Evolutionary conservation across 1,140 invertebrate genomes (phyloP).

Genomic region (Frieseomelitta varia): DNA sequence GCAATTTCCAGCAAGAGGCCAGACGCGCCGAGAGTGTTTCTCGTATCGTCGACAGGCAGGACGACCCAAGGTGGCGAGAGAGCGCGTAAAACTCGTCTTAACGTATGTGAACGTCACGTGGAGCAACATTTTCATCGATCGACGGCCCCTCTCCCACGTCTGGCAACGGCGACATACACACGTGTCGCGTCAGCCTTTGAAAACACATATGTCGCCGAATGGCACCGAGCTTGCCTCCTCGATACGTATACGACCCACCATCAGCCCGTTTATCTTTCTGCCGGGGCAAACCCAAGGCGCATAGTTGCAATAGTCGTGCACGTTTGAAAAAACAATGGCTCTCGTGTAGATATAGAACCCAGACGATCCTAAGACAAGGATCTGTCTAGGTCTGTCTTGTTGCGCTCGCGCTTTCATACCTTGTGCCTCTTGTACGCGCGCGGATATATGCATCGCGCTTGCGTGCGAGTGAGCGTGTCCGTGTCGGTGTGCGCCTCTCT

Average conservation of each 20-base stretch:
- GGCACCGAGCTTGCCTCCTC: constrained; percentile 11
- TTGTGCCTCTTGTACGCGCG: background rate
- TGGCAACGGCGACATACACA: background rate
- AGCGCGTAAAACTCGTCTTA: constrained; percentile 48
- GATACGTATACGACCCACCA: background rate
- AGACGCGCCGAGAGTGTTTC: background rate
- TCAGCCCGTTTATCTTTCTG: constrained; percentile 24
- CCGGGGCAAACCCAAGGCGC: constrained; percentile 1
- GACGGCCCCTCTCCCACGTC: constrained; percentile 9
- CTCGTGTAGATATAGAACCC: constrained; percentile 13
- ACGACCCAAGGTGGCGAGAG: background rate
- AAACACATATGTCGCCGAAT: constrained; percentile 19
- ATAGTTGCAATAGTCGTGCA: constrained; percentile 5
- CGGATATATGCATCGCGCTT: background rate
- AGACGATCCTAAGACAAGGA: constrained; percentile 38
- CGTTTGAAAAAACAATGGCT: constrained; percentile 56
- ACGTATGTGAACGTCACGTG: constrained; percentile 50
- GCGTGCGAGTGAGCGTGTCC: background rate
- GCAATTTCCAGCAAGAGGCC: constrained; percentile 44
- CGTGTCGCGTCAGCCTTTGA: constrained; percentile 5
- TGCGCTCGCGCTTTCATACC: constrained; percentile 22
- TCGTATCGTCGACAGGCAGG: constrained; percentile 12
- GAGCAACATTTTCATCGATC: constrained; percentile 53
- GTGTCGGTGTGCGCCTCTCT: background rate
- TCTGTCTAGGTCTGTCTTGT: constrained; percentile 30